phyloP scores from a whole-genome alignment of 1,140 invertebrate genomes.

The Hirudo medicinalis region DNA sequence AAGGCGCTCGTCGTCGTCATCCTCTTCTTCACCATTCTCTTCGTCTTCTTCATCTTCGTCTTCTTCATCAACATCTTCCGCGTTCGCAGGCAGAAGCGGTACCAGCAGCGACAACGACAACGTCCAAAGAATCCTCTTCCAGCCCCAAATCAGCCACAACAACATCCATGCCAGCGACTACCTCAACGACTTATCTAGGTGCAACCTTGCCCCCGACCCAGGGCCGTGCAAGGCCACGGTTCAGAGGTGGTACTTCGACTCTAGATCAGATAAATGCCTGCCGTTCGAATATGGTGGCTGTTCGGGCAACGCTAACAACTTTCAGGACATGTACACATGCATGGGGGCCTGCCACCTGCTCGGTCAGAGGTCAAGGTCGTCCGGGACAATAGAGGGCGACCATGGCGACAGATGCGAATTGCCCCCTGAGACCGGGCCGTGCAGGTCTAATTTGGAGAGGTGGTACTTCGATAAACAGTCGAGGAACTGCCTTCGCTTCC shows the following conservation, averaged over 20 bases:
- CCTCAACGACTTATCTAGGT: not conserved
- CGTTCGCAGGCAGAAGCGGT: too few species aligned
- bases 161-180: too few species aligned
- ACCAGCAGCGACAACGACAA: too few species aligned
- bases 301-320: slow-evolving; percentile 26
- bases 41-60: too few species aligned
- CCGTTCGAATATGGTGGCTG: slow-evolving; percentile 26
- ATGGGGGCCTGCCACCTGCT: not conserved
- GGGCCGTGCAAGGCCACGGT: slow-evolving; percentile 23
- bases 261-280: slow-evolving; percentile 21
- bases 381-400: not conserved
- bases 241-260: slow-evolving; percentile 24
- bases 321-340: slow-evolving; percentile 17
- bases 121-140: too few species aligned
- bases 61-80: too few species aligned
- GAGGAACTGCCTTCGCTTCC: slow-evolving; percentile 29
- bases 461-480: slow-evolving; percentile 30
- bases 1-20: too few species aligned
- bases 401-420: slow-evolving; percentile 42
- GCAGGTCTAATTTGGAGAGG: slow-evolving; percentile 44
- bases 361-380: not conserved
- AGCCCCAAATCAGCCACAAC: too few species aligned
- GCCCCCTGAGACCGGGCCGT: slow-evolving; percentile 53
- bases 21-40: too few species aligned
- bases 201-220: slow-evolving; percentile 11